Conservation (phyloP, 2,797 vertebrate species). For the Scarus forsteni region DNA sequence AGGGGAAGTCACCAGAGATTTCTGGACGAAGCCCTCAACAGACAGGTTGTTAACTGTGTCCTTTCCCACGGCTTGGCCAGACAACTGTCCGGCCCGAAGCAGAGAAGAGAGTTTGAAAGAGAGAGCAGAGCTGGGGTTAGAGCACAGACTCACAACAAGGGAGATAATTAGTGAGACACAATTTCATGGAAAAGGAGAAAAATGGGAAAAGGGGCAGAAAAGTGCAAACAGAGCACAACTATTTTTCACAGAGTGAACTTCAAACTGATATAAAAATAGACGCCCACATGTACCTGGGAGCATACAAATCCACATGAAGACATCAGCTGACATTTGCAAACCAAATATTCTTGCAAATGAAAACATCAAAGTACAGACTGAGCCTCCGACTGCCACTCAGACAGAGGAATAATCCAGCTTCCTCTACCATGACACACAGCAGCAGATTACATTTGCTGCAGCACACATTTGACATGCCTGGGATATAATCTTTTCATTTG, state of each 20-base stretch:
- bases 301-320: slow-evolving; percentile 42
- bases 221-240: not conserved
- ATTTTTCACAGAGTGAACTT: slow-evolving; percentile 30
- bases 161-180: slow-evolving; percentile 25
- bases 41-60: slow-evolving; percentile 89
- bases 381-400: slow-evolving; percentile 51
- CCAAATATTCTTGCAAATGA: slow-evolving; percentile 48
- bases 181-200: slow-evolving; percentile 40
- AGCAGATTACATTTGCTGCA: slow-evolving; percentile 49
- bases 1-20: slow-evolving; percentile 95
- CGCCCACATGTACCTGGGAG: slow-evolving; percentile 37
- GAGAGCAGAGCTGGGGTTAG: slow-evolving; percentile 74
- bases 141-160: slow-evolving; percentile 18
- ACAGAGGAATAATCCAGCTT: slow-evolving; percentile 17
- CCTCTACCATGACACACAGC: slow-evolving; percentile 12
- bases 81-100: slow-evolving; percentile 85
- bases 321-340: slow-evolving; percentile 61
- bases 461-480: slow-evolving; percentile 47
- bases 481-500: slow-evolving; percentile 54
- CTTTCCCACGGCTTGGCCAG: slow-evolving; percentile 86
- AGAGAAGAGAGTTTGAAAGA: slow-evolving; percentile 64
- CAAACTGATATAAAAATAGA: slow-evolving; percentile 29
- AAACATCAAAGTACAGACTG: slow-evolving; percentile 55
- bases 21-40: slow-evolving; percentile 96
- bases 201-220: slow-evolving; percentile 14